Conservation (phyloP, 2,888 invertebrate genomes). For the Metopia argyrocephala region DNA sequence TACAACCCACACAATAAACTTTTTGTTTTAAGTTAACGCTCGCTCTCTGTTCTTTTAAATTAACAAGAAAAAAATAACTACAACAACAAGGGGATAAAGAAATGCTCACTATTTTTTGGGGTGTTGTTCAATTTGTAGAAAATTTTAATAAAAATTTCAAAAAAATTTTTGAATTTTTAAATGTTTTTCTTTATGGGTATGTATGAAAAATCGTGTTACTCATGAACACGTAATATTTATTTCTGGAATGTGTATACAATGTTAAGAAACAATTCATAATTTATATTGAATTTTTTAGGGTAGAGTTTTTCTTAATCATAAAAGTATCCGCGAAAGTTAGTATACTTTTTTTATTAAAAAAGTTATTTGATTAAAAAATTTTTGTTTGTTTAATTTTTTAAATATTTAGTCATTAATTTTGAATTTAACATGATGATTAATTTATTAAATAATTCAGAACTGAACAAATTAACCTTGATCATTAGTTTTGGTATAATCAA, state of each 20-base stretch:
- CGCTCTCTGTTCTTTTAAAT: conserved; percentile 40
- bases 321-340: not conserved
- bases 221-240: conserved; percentile 58
- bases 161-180: conserved; percentile 32
- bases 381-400: too few relatives aligned
- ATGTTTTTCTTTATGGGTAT: conserved; percentile 41
- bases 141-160: conserved; percentile 48
- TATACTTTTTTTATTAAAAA: not conserved
- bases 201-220: conserved; percentile 49
- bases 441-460: not conserved
- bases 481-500: not conserved
- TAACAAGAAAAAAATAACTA: not conserved
- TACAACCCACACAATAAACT: conserved; percentile 58
- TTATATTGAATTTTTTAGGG: not conserved
- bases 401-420: not conserved
- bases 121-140: conserved; percentile 50
- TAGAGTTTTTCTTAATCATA: not conserved
- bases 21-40: not conserved
- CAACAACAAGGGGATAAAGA: conserved; percentile 11
- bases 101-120: conserved; percentile 49
- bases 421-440: conserved; percentile 1
- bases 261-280: not conserved
- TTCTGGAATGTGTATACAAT: conserved; percentile 46
- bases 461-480: not conserved
- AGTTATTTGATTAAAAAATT: not conserved